Evolutionary conservation across 1,140 invertebrate genomes (phyloP), one percentile per base, ranked within the genome.

Genomic region (Yoshiicerus persimilis): DNA sequence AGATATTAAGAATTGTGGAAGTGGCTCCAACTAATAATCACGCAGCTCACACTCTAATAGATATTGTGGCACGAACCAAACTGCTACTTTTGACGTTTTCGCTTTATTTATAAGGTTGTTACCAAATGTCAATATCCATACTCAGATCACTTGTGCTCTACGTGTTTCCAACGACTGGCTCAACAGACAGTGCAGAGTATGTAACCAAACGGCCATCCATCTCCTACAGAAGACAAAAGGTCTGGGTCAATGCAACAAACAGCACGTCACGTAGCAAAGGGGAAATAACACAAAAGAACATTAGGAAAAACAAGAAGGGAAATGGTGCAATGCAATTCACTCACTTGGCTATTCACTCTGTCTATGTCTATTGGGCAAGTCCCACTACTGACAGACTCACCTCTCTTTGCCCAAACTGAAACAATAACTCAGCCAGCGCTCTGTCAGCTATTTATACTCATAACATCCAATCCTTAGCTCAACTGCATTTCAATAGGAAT

Each of bases 231-330:
- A n/a, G n/a, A n/a, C 34, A 80, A 80, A 80, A 80, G 75, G 75
- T 80, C 75, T 80, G 75, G 75, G 75, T 80, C 75, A 80, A 80
- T 80, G 75, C 75, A 80, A 80, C 32, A 80, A 80, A 36, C 34
- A 32, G 8, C 75, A 80, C 64, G 66, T 70, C 66, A 77, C 70
- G 30, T 80, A n/a, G 75, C 10, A 80, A 38, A 80, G 16, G 75
- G 30, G 66, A 80, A 34, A 80, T 38, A 80, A 34, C 34, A 80
- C 32, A 80, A n/a, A 80, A 80, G 75, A 38, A 36, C 75, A 80
- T 34, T 80, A n/a, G 75, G 70, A 38, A 80, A 80, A 80, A 34
- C 30, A 80, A 80, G 30, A 32, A 32, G 66, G 66, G 66, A 70
- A 70, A 70, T 70, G 66, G 66, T 70, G 66, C 66, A 70, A 70